A percentile compares a stretch with the other conserved stretches of the same genome.
These are phyloP conservation scores for Apistogramma diplotaenia DNA, from an alignment of 2,113 vertebrate species.

Conservation along the genomic window DNA sequence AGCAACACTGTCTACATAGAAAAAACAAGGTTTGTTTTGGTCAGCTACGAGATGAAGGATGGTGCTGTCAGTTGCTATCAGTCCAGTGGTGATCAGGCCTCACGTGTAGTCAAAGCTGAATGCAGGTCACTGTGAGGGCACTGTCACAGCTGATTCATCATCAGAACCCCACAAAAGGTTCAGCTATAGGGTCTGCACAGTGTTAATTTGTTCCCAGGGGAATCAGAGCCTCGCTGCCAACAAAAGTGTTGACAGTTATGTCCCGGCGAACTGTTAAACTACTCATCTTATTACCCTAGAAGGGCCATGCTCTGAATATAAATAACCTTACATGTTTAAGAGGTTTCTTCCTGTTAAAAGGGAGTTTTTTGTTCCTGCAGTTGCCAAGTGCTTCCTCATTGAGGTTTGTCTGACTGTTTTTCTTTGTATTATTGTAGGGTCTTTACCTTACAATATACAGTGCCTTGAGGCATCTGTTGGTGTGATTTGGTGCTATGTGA, in stretches of 20 bases:
- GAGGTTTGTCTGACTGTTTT: too few relatives aligned
- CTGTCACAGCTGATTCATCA: slow-evolving; percentile 3
- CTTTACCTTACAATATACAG: too few relatives aligned
- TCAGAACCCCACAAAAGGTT: not conserved
- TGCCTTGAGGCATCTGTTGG: too few relatives aligned
- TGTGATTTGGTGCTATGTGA: too few relatives aligned
- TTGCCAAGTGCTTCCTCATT: too few relatives aligned
- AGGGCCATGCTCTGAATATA: not conserved
- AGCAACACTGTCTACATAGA: not conserved
- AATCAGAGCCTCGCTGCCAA: not conserved
- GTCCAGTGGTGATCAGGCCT: not conserved
- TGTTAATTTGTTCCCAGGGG: not conserved
- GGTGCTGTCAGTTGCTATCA: not conserved
- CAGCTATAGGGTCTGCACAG: not conserved
- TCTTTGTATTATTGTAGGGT: too few relatives aligned
- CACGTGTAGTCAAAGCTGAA: not conserved
- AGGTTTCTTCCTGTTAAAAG: too few relatives aligned
- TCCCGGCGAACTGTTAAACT: not conserved
- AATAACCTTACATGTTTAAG: not conserved
- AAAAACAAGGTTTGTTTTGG: slow-evolving; percentile 3
- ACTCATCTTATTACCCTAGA: not conserved
- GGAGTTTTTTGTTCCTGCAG: too few relatives aligned
- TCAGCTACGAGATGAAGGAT: not conserved
- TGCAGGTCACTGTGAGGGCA: not conserved
- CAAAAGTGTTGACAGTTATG: not conserved